Evolutionary conservation across 2,113 vertebrate species (phyloP), one percentile per base, ranked within the genome.

Genomic region (Gila orcuttii): DNA sequence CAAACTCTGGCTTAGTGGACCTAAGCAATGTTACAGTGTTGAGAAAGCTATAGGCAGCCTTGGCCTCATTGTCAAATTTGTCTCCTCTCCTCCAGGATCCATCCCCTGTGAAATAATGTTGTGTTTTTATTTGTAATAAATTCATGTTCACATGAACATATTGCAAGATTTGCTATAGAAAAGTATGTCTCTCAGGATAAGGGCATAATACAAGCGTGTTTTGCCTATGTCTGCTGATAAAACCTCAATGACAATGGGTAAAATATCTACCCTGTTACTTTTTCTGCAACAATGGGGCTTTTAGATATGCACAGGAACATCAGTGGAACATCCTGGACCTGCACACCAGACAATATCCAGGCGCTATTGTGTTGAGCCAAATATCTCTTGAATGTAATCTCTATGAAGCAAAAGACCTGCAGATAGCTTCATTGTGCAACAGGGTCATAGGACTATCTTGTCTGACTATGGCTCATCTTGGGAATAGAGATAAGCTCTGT

Each of bases 41-140:
- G 81, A 99, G 96, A 83, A 95, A 96, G 0, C 95, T 95, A 86
- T 96, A 99, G 0, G 98, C 98, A 86, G 96, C 96, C 89, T 96
- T 96, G 0, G 98, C 98, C 80, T 98, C 97, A 45, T 91, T 91
- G 90, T 99, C 98, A 13, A 96, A 91, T 90, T 96, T 95, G 93
- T 99, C 98, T 87, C 97, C 97, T 95, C 97, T 95, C 93, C 90
- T 96, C 98, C 98, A 99, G 0, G 97, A 98, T 19, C 98, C 98
- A 88, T 99, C 96, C 79, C 98, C 98, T 99, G 93, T 52, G 42
- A 90, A 85, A 39, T 52, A 80, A 68, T 12, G 13, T 59, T 57
- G 47, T 55, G 19, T 52, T 60, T 82, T 59, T 39, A 79, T 3
- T 28, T 25, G 45, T n/a, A 62, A 25, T 12, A 17, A 33, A 69